Base-by-base conservation (phyloP, 1,140 invertebrate genomes). In the Drosophila asahinai region DNA sequence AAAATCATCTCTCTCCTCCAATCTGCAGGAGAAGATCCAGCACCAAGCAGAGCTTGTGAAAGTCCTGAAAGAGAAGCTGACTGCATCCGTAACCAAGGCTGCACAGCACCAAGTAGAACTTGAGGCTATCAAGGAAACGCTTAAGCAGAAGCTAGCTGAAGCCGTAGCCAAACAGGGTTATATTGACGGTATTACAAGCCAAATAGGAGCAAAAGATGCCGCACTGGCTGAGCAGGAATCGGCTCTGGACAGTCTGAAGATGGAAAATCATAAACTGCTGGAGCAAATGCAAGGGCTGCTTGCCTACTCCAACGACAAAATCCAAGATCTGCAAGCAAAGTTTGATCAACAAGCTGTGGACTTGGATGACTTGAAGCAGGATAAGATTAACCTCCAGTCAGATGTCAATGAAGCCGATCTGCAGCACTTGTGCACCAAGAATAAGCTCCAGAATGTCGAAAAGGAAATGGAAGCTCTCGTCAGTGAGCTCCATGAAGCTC, bases 321-420 rank as follows among this genome's bases (percentile, higher is more conserved):
- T 66, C 2, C 17, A 27, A 12, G 59, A 65, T 17, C 12, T 81
- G 2, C 22, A 66, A 30, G 19, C 51, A 0, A 67, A 55, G 45
- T 74, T 47, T 0, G 59, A 77, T 0, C 19, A 49, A 17, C 72
- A 81, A 25, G n/a, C 60, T 6, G 9, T n/a, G 2, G 61, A 79
- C 3, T 6, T 81, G 27, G 62, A 71, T 2, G 70, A 27, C 12
- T 19, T 78, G 15, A 42, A 63, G 19, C 15, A 40, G 17, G 22
- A 25, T 2, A 25, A 25, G 22, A 25, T 25, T 25, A 25, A 4
- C 22, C 22, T 25, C 22, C 22, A 25, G 22, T 25, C 22, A 25
- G 22, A 55, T 14, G 22, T 55, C 33, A 22, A 6, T 25, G 33
- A 40, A 15, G 17, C 30, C 22, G 3, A 25, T 25, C 3, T 25